phyloP scores from a whole-genome alignment of 2,888 invertebrate genomes.

The Pediacus dermestoides region DNA sequence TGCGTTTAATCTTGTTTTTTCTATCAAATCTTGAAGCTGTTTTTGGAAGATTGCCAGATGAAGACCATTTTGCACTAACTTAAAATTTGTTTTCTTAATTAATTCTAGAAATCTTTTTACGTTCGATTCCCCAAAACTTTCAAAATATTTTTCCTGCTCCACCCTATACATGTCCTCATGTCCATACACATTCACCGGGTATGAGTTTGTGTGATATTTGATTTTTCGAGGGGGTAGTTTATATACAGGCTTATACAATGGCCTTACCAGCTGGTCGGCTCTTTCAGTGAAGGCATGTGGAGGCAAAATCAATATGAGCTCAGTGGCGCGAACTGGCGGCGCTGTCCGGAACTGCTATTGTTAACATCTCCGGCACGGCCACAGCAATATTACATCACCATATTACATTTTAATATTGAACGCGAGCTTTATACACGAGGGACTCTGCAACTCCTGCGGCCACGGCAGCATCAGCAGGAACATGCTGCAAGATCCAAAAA shows the following conservation, averaged over 20 bases:
- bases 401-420: slow-evolving; percentile 31
- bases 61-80: too few relatives aligned
- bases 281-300: slow-evolving; percentile 37
- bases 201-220: too few relatives aligned
- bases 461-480: not conserved
- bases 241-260: slow-evolving; percentile 17
- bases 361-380: slow-evolving; percentile 25
- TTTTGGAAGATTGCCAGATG: too few relatives aligned
- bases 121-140: too few relatives aligned
- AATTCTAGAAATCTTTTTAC: too few relatives aligned
- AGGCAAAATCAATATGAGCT: slow-evolving; percentile 45
- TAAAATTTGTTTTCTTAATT: too few relatives aligned
- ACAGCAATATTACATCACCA: slow-evolving; percentile 29
- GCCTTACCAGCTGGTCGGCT: slow-evolving; percentile 36
- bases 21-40: too few relatives aligned
- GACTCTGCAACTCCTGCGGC: slow-evolving; percentile 7
- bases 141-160: too few relatives aligned
- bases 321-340: slow-evolving; percentile 45
- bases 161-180: too few relatives aligned
- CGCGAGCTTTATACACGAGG: slow-evolving; percentile 7
- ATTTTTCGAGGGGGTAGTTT: slow-evolving; percentile 5
- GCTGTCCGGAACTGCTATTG: slow-evolving; percentile 47
- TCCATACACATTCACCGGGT: too few relatives aligned
- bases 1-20: too few relatives aligned
- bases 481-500: too few relatives aligned